Percentiles rank a stretch among this genome's conserved stretches.
These are phyloP conservation scores for Agonopterix alstromeriana DNA, from an alignment of 2,888 invertebrate genomes.

Conservation along the genomic window DNA sequence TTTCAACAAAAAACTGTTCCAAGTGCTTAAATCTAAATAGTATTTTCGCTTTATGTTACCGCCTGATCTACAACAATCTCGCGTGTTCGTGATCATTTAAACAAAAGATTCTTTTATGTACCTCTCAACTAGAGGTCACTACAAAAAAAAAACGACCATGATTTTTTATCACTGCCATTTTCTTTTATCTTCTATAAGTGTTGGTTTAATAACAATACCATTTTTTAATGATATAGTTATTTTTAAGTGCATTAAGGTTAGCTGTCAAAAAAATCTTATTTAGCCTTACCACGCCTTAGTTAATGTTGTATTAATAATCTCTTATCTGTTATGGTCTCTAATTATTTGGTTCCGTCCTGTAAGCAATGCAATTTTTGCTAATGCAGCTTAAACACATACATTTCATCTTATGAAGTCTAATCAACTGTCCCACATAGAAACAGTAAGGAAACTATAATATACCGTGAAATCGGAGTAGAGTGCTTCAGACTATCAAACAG, in stretches of 20 bases:
- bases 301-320: background rate
- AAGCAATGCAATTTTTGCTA: too few relatives aligned
- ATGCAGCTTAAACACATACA: too few relatives aligned
- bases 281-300: slow-evolving; percentile 7
- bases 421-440: too few relatives aligned
- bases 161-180: slow-evolving; percentile 6
- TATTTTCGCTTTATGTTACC: background rate
- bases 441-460: too few relatives aligned
- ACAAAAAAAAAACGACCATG: slow-evolving; percentile 2
- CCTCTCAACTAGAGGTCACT: slow-evolving; percentile 1
- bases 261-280: slow-evolving; percentile 2
- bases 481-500: too few relatives aligned
- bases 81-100: slow-evolving; percentile 1
- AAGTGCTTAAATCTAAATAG: too few relatives aligned
- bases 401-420: too few relatives aligned
- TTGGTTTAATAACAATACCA: background rate
- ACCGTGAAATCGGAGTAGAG: too few relatives aligned
- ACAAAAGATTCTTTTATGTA: slow-evolving; percentile 5
- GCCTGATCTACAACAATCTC: background rate
- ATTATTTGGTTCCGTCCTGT: too few relatives aligned
- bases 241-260: slow-evolving; percentile 4
- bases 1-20: too few relatives aligned
- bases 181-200: background rate
- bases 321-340: background rate
- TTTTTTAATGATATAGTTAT: slow-evolving; percentile 4